These are phyloP conservation scores for Cataglyphis livida DNA, from an alignment of 2,888 invertebrate genomes.

Conservation along the genomic window DNA sequence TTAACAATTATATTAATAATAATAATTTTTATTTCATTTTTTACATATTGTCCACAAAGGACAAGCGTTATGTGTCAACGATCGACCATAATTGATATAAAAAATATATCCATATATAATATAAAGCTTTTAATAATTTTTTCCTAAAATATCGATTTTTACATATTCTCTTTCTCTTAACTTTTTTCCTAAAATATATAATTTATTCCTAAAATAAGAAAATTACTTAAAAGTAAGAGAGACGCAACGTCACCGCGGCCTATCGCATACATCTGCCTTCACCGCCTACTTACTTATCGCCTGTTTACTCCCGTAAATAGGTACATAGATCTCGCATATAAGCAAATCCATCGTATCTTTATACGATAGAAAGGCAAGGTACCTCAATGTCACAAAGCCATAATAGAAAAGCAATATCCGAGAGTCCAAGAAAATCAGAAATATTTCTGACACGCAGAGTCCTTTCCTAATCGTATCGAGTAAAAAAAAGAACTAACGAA, in stretches of 20 bases:
- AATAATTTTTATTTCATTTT: constrained; percentile 2
- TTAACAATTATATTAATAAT: constrained; percentile 22
- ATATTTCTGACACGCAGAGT: constrained; percentile 36
- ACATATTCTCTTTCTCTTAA: neutral
- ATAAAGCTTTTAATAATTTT: neutral
- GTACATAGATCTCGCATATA: constrained; percentile 32
- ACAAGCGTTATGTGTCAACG: neutral
- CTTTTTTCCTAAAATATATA: neutral
- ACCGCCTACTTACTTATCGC: constrained; percentile 31
- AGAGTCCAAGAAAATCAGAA: neutral
- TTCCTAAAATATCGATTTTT: neutral
- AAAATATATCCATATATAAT: neutral
- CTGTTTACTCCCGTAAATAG: constrained; percentile 39
- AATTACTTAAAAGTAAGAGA: constrained; percentile 3
- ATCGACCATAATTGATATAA: neutral
- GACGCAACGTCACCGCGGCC: constrained; percentile 18
- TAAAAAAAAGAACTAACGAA: constrained; percentile 7
- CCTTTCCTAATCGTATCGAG: constrained; percentile 28
- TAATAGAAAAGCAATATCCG: constrained; percentile 40
- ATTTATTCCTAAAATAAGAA: constrained; percentile 7
- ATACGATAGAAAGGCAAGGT: constrained; percentile 5
- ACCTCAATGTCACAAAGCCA: constrained; percentile 25
- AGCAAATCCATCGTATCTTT: constrained; percentile 24
- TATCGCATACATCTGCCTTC: constrained; percentile 28
- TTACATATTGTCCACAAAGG: neutral